Evolutionary conservation across 2,113 vertebrate species (phyloP), one percentile per base, ranked within the genome.

Genomic region (Sinocyclocheilus anshuiensis): DNA sequence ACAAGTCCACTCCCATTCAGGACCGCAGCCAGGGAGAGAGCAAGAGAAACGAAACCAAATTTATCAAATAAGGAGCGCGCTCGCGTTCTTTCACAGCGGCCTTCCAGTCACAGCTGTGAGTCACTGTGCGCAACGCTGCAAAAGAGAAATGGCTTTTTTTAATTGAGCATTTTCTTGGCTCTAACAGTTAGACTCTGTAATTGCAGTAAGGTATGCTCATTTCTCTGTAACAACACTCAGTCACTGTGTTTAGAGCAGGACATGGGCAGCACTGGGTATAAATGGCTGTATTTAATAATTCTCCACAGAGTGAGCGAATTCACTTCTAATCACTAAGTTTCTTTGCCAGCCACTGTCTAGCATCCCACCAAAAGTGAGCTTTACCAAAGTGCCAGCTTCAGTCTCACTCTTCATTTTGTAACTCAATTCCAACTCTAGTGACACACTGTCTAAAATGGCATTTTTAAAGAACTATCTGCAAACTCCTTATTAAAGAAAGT

Each of bases 251-350:
- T 78, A 53, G 63, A 29, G 67, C 39, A 48, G 65, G 83, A 79
- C 86, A 76, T 77, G 76, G 74, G 45, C 63, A 76, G 75, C 5
- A 55, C 67, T 80, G 86, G 82, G 75, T 85, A 81, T 91, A 90
- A 87, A 81, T 77, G 81, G 69, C 65, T 77, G 86, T 55, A 45
- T 61, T 88, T 88, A 90, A 90, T 87, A 87, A 69, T 83, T 75
- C 89, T 89, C 86, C 39, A 59, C 86, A 87, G 89, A 90, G 33
- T 29, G 36, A 26, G 77, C 78, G 86, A 89, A 91, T 88, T 87
- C 74, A 88, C 86, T 80, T 45, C 77, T 90, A 89, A 89, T 89
- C 86, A 77, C 88, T 42, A 83, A 61, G 53, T 76, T 53, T 79
- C 74, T 84, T 16, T 77, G 39, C 74, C 39, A 33, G 74, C 15